These are phyloP conservation scores for Teleogryllus oceanicus DNA, from an alignment of 2,888 invertebrate genomes.

Conservation along the genomic window DNA sequence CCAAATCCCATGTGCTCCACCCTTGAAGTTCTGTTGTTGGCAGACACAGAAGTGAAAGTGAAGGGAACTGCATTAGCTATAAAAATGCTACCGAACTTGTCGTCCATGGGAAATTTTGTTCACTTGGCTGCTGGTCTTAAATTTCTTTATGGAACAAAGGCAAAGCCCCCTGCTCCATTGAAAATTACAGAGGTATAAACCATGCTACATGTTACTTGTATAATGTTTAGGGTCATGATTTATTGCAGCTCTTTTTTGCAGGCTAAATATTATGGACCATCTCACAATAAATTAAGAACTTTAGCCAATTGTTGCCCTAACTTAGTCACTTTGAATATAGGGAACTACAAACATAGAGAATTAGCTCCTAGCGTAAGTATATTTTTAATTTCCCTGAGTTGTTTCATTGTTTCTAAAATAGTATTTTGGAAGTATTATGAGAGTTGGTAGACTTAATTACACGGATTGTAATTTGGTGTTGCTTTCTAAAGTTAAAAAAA, in stretches of 20 bases:
- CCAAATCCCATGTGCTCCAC: slow-evolving; percentile 33
- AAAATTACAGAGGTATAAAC: slow-evolving; percentile 27
- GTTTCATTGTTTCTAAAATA: not conserved
- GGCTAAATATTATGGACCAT: slow-evolving; percentile 34
- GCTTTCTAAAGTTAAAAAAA: not conserved
- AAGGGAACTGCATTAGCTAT: slow-evolving; percentile 32
- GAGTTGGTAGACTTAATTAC: too few species aligned
- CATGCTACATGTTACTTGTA: not conserved
- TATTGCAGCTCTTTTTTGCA: slow-evolving; percentile 18
- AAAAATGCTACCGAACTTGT: slow-evolving; percentile 30
- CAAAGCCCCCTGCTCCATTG: not conserved
- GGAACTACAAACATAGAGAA: slow-evolving; percentile 29
- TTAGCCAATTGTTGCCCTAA: slow-evolving; percentile 33
- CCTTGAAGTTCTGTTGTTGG: slow-evolving; percentile 29
- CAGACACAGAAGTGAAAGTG: slow-evolving; percentile 30
- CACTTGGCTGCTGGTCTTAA: slow-evolving; percentile 33
- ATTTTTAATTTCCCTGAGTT: not conserved
- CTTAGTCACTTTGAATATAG: slow-evolving; percentile 31
- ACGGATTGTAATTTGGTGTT: too few species aligned
- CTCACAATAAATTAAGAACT: slow-evolving; percentile 31
- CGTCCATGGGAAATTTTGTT: slow-evolving; percentile 32
- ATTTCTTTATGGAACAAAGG: slow-evolving; percentile 26
- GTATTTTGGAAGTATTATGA: not conserved
- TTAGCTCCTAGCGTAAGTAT: slow-evolving; percentile 27
- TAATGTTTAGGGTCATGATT: not conserved